phyloP scores from a whole-genome alignment of 2,888 invertebrate genomes.

The Hylaea fasciaria region DNA sequence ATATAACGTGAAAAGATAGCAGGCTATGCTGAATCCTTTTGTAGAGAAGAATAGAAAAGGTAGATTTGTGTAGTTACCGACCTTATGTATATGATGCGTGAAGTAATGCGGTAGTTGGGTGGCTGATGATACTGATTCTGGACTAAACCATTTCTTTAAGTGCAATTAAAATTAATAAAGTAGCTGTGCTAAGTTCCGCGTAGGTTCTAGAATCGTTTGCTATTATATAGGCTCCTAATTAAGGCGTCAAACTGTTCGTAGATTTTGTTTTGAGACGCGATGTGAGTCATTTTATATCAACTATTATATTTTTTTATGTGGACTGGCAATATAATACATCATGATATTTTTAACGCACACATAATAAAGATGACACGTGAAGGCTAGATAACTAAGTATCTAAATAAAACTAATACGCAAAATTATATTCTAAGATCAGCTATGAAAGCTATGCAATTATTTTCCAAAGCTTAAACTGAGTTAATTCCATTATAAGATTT shows the following conservation, averaged over 20 bases:
- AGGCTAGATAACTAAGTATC: not conserved
- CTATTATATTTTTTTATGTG: too few relatives aligned
- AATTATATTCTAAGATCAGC: not conserved
- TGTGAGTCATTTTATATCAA: not conserved
- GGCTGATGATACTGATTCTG: conserved; percentile 22
- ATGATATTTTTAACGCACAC: not conserved
- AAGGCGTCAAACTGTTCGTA: not conserved
- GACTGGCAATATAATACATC: not conserved
- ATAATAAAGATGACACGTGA: not conserved
- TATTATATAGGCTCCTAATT: not conserved
- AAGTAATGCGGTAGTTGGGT: conserved; percentile 11
- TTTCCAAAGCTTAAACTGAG: too few relatives aligned
- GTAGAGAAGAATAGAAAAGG: too few relatives aligned
- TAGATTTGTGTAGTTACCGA: conserved; percentile 35
- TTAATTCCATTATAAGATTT: too few relatives aligned
- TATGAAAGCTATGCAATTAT: not conserved
- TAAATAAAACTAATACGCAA: not conserved
- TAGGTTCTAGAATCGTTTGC: not conserved
- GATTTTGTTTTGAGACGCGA: not conserved
- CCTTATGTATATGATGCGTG: conserved; percentile 9
- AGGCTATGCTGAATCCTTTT: conserved; percentile 9
- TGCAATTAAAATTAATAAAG: conserved; percentile 25
- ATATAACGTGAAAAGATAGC: too few relatives aligned
- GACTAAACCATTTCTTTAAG: conserved; percentile 19
- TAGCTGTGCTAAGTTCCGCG: conserved; percentile 10